Evolutionary conservation across 2,888 invertebrate species (phyloP), one percentile per base, ranked within the genome.

Genomic region (Hoplodrina ambigua): DNA sequence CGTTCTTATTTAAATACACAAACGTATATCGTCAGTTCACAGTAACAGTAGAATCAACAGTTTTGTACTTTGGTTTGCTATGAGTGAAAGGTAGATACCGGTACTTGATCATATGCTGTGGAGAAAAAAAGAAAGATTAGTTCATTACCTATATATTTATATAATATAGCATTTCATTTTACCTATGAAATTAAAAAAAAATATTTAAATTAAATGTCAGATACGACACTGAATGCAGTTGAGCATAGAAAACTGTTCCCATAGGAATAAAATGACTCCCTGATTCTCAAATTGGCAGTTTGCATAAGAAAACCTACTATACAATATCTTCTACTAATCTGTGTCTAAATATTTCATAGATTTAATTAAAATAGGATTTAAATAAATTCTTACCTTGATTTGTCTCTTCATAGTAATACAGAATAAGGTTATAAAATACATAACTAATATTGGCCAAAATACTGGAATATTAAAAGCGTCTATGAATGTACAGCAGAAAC

Each of bases 351-450:
- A 13, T 41, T 37, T 50, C 7, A 19, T 19, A 25, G 8, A 41
- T 46, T 25, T 20, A 72, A 55, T 17, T 53, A 41, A 58, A 54
- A 50, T 19, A n/a, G 0, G 15, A 50, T 50, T 58, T 58, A 53
- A 46, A 37, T 25, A 33, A 55, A 52, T 33, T 30, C 95, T 97
- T 94, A 99, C 99, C 98, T 98, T 99, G 89, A 99, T 99, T 97
- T 99, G 99, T 90, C 99, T 97, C 96, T 99, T 99, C 99, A 99
- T 99, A 71, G 99, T 99, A 91, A 99, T 98, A 95, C 99, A 98
- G 96, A 99, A 99, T 85, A 99, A 96, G 71, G 99, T 99, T 91
- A 99, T 98, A 96, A 99, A 99, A 96, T 99, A 99, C 98, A 99
- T 99, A 88, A 99, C 99, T 92, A 99, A 97, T 89, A 99, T 99